Base-by-base conservation (phyloP, 35 echinoderm and acorn worm genomes). In the Heliocidaris erythrogramma region DNA sequence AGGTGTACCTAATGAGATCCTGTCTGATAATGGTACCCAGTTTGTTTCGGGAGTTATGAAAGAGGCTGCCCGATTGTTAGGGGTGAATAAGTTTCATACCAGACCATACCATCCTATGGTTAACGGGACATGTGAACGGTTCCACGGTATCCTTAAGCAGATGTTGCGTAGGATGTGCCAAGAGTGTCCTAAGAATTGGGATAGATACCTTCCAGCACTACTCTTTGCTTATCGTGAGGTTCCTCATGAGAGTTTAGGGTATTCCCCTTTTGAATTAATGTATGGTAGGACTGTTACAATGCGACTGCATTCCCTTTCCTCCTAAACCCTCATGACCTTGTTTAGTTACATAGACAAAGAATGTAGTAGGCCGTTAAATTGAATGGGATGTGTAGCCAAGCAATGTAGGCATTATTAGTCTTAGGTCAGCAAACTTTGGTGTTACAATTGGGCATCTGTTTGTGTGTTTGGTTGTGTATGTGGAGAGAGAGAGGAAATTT, bases 201-300 rank as follows among this genome's bases (percentile, higher is more conserved):
- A n/a, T n/a, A n/a, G n/a, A n/a, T n/a, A n/a, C n/a, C n/a, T n/a
- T n/a, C n/a, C n/a, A n/a, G n/a, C n/a, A n/a, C 42, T 97, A 0
- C 31, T 97, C 0, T 97, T 97, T 60, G 95, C 97, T 3, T 96
- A 96, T 71, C 35, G 95, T 27, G 97, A 96, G 48, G 95, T 95
- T 3, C 94, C 97, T 14, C 95, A 96, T 10, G 89, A 92, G 24
- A 93, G 88, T 31, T 48, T 49, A 5, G 94, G 95, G 27, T 96
- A 95, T 85, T 96, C 95, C 2, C 95, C 95, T 0, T 97, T 97
- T 94, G 97, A 97, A 65, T 30, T 97, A 24, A 60, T 97, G 69
- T 97, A 95, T 84, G 97, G 94, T 42, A n/a, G n/a, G n/a, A n/a
- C n/a, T n/a, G n/a, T n/a, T n/a, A n/a, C n/a, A n/a, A n/a, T n/a